Evolutionary conservation across 30 jellyfish, hydroid and myxozoan species (phyloP).

Genomic region (Aurelia sp.): DNA sequence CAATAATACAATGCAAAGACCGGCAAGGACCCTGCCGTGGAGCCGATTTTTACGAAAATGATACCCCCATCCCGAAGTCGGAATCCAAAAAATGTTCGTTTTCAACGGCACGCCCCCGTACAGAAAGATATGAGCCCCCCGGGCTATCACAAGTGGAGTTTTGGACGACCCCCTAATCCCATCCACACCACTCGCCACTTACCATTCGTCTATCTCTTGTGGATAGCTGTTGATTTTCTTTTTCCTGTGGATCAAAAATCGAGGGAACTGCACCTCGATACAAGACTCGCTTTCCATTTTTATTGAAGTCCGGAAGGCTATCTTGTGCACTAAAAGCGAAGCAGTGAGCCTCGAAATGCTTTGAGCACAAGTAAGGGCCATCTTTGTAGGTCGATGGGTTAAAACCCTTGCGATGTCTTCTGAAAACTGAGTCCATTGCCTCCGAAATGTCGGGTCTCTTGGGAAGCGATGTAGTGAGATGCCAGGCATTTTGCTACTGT

Average conservation of each 20-base stretch:
- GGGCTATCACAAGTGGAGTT: no score
- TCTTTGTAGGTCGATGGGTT: constrained; percentile 14
- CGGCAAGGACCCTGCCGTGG: no score
- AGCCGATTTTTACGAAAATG: no score
- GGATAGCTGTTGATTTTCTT: no score
- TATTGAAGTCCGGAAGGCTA: constrained; percentile 5
- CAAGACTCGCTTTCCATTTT: background rate
- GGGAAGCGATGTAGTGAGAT: constrained; percentile 12
- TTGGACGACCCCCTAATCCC: no score
- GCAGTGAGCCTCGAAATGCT: background rate
- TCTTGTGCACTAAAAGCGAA: background rate
- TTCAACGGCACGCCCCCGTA: no score
- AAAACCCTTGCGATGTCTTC: constrained; percentile 6
- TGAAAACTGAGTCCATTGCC: constrained; percentile 12
- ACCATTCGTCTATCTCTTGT: no score
- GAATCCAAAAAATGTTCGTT: no score
- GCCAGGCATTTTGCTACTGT: background rate
- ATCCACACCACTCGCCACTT: no score
- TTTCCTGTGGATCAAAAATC: background rate
- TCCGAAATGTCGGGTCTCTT: background rate
- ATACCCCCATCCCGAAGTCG: no score
- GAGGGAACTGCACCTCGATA: constrained; percentile 4
- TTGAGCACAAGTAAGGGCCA: constrained; percentile 20
- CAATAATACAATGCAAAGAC: no score
- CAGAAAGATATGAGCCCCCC: no score